phyloP scores from a whole-genome alignment of 2,888 invertebrate species.

The Cheilosia scutellata region DNA sequence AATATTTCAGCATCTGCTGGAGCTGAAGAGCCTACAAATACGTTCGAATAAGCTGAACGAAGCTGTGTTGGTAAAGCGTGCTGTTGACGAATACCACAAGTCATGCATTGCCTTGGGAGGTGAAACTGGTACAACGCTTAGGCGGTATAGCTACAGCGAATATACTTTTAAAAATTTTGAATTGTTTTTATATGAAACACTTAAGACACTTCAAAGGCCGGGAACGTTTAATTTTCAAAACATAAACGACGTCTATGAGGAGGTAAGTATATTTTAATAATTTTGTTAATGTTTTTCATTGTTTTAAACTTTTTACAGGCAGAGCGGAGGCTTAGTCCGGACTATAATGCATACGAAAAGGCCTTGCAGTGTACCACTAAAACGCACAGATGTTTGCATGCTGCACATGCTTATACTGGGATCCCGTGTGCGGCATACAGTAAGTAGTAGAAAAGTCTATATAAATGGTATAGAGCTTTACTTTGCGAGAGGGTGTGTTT shows the following conservation, averaged over 20 bases:
- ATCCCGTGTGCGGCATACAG: conserved; percentile 94
- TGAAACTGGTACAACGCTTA: conserved; percentile 84
- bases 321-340: conserved; percentile 84
- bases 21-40: conserved; percentile 95
- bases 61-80: conserved; percentile 93
- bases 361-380: conserved; percentile 93
- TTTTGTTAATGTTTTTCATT: neutral
- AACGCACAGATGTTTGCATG: conserved; percentile 95
- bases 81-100: conserved; percentile 93
- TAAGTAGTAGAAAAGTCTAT: conserved; percentile 85
- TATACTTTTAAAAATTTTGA: conserved; percentile 92
- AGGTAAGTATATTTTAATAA: conserved; percentile 84
- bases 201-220: conserved; percentile 90
- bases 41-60: conserved; percentile 95
- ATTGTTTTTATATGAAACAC: conserved; percentile 93
- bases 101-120: conserved; percentile 88
- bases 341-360: conserved; percentile 86
- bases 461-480: neutral
- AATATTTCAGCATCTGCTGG: conserved; percentile 96
- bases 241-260: conserved; percentile 87
- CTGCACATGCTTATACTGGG: conserved; percentile 94
- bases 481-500: neutral
- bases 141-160: conserved; percentile 88
- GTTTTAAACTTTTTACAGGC: conserved; percentile 80
- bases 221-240: conserved; percentile 88